These are phyloP conservation scores for Salvelinus namaycush DNA, from an alignment of 2,113 vertebrate genomes.

Conservation along the genomic window DNA sequence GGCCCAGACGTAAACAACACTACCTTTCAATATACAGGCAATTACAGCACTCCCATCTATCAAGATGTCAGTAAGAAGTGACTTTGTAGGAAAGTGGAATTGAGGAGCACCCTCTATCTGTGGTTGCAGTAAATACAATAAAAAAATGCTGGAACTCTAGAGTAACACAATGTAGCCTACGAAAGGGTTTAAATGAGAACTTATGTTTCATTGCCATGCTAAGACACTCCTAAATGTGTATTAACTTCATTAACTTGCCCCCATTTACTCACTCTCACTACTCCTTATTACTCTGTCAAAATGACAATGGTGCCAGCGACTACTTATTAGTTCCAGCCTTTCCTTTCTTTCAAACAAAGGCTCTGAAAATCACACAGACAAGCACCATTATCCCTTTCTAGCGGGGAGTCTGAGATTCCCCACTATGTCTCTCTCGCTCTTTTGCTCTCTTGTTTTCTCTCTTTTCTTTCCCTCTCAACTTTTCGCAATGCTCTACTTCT, in stretches of 20 bases:
- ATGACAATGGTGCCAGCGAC: neutral
- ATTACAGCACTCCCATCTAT: constrained; percentile 42
- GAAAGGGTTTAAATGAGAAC: too few relatives aligned
- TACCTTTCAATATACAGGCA: constrained; percentile 37
- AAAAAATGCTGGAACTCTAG: too few relatives aligned
- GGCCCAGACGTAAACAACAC: constrained; percentile 37
- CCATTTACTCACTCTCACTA: neutral
- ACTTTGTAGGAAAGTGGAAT: too few relatives aligned
- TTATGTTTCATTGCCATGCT: too few relatives aligned
- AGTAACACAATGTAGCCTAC: too few relatives aligned
- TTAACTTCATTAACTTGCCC: neutral
- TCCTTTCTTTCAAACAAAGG: neutral
- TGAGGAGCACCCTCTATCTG: too few relatives aligned
- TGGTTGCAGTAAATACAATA: too few relatives aligned
- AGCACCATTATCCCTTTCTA: neutral
- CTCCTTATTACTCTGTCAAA: neutral
- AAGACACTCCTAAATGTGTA: too few relatives aligned
- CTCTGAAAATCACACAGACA: neutral
- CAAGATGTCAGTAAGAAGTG: constrained; percentile 17
- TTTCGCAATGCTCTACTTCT: too few relatives aligned
- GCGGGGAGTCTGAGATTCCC: neutral
- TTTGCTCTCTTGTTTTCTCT: neutral
- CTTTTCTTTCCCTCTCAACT: neutral
- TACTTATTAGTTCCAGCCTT: neutral
- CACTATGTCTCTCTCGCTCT: neutral